phyloP scores from a whole-genome alignment of 2,888 invertebrate species.

The Syrphus vitripennis region DNA sequence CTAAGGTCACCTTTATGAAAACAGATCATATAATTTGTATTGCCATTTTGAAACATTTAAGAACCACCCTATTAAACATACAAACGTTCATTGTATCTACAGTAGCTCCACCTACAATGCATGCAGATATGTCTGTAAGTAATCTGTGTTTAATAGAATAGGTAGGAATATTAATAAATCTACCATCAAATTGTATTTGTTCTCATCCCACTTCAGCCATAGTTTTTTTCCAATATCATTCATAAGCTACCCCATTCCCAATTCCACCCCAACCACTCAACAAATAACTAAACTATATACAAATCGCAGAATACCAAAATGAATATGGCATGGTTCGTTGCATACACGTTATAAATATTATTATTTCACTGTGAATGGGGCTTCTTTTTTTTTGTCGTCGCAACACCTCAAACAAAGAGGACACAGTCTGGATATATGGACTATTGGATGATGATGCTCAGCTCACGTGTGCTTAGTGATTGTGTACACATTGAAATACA shows the following conservation, averaged over 20 bases:
- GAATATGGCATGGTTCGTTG: conserved; percentile 22
- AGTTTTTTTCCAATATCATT: not conserved
- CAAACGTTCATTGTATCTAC: too few species aligned
- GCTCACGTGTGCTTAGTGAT: not conserved
- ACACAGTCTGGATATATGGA: too few species aligned
- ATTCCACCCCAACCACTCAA: not conserved
- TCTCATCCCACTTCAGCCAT: not conserved
- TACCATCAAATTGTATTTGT: conserved; percentile 36
- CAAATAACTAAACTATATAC: conserved; percentile 32
- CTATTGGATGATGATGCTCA: not conserved
- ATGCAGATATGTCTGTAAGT: not conserved
- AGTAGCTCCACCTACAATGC: not conserved
- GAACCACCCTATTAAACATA: too few species aligned
- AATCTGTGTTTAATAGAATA: not conserved
- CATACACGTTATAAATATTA: conserved; percentile 52
- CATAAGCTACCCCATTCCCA: too few species aligned
- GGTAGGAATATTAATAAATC: conserved; percentile 55
- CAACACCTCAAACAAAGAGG: conserved; percentile 15
- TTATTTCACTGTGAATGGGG: conserved; percentile 25
- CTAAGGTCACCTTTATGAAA: too few species aligned
- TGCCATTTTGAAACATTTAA: too few species aligned
- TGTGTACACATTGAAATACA: conserved; percentile 24
- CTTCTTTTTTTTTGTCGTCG: not conserved
- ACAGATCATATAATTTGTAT: too few species aligned
- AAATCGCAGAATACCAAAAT: conserved; percentile 35